Evolutionary conservation across 2,888 invertebrate species (phyloP), one percentile per base, ranked within the genome.

Genomic region (Congeria kusceri): DNA sequence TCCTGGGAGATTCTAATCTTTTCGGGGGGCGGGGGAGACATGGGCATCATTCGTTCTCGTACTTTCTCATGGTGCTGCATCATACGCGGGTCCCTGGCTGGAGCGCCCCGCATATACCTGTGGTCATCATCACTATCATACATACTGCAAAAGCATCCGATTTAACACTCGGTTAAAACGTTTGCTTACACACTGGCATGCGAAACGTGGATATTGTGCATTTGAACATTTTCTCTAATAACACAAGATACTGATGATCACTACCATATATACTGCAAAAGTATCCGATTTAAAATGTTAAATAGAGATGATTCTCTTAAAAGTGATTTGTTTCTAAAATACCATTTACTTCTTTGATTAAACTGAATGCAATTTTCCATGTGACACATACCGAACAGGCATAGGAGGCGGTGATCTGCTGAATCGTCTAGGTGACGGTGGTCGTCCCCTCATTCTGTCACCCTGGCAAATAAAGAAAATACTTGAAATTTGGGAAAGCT

Each of bases 321-420:
- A n/a, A n/a, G n/a, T n/a, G n/a, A n/a, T n/a, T n/a, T n/a, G n/a
- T n/a, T n/a, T n/a, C n/a, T n/a, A n/a, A n/a, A n/a, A n/a, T n/a
- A n/a, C n/a, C n/a, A n/a, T n/a, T 44, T 44, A 44, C 46, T 18
- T 44, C 46, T 44, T 13, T 18, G 18, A 44, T 44, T 44, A 44
- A 44, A 44, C 46, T 44, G 9, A 13, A 44, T 13, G 18, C 18
- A 44, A 44, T 44, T 44, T 9, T 44, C 18, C 11, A n/a, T n/a
- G n/a, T n/a, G n/a, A n/a, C n/a, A 23, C 53, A 23, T 53, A 53
- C 53, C 53, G 13, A 25, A 20, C 53, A 53, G 53, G 25, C 53
- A 53, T 53, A 53, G 77, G 69, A 46, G 82, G 82, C 32, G 81
- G 81, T 2, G 81, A 80, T n/a, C 69, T 73, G 67, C 79, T 81